These are phyloP conservation scores for Bucco capensis DNA, from an alignment of 2,113 vertebrate genomes.

Conservation along the genomic window DNA sequence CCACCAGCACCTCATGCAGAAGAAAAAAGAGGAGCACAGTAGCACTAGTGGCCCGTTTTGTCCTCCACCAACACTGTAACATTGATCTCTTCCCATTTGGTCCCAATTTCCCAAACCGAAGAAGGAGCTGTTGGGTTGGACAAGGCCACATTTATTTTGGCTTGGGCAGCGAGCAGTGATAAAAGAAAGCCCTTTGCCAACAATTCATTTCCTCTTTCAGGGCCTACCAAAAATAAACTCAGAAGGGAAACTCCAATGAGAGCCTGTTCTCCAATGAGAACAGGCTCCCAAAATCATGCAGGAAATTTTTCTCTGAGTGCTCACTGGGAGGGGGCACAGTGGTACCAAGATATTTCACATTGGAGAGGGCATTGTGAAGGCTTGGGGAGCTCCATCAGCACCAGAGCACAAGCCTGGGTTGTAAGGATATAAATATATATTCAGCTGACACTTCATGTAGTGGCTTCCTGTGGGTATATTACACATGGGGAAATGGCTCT, in stretches of 20 bases:
- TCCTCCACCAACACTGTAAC: not conserved
- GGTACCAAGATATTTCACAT: not conserved
- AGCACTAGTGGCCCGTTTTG: not conserved
- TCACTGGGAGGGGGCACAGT: rapidly evolving
- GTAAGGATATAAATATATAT: not conserved
- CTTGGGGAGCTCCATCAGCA: not conserved
- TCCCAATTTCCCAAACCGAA: not conserved
- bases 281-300: not conserved
- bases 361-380: not conserved
- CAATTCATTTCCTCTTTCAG: conserved; percentile 14
- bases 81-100: not conserved
- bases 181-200: not conserved
- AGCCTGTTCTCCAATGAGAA: too few species aligned
- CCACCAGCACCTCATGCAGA: not conserved
- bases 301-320: not conserved
- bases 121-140: not conserved
- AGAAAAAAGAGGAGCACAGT: not conserved
- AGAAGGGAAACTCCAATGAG: conserved; percentile 5
- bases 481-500: rapidly evolving
- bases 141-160: not conserved
- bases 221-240: conserved; percentile 45
- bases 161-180: rapidly evolving
- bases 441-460: not conserved
- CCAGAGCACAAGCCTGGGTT: not conserved
- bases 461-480: not conserved